phyloP scores from a whole-genome alignment of 2,888 invertebrate species.

The Craniophora ligustri region DNA sequence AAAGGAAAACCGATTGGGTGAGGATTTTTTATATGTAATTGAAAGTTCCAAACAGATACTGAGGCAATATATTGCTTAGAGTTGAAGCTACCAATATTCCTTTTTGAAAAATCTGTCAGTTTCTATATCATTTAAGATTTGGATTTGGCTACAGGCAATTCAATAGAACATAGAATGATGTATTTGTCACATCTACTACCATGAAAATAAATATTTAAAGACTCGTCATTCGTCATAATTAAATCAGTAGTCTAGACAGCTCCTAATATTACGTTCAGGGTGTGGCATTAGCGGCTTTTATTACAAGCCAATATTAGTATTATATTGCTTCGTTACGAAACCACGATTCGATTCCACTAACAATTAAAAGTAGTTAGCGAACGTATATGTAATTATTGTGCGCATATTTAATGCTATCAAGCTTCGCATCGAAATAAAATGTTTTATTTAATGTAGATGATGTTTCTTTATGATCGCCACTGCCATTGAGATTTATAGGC shows the following conservation, averaged over 20 bases:
- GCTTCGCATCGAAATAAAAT: conserved; percentile 47
- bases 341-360: conserved; percentile 61
- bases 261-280: conserved; percentile 27
- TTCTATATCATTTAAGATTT: too few species aligned
- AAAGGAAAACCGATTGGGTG: too few species aligned
- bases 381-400: conserved; percentile 65
- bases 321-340: conserved; percentile 37
- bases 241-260: conserved; percentile 37
- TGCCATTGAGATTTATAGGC: conserved; percentile 47
- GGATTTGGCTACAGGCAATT: too few species aligned
- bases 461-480: conserved; percentile 58
- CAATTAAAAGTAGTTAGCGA: conserved; percentile 65
- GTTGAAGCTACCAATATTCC: too few species aligned
- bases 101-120: too few species aligned
- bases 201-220: conserved; percentile 27
- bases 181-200: too few species aligned
- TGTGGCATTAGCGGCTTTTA: conserved; percentile 33
- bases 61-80: too few species aligned
- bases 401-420: conserved; percentile 62
- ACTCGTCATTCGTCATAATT: conserved; percentile 31
- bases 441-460: conserved; percentile 53
- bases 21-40: too few species aligned
- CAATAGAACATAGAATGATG: too few species aligned
- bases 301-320: conserved; percentile 24
- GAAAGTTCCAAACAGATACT: too few species aligned